phyloP scores from a whole-genome alignment of 2,797 vertebrate genomes.

The Tenualosa ilisha region DNA sequence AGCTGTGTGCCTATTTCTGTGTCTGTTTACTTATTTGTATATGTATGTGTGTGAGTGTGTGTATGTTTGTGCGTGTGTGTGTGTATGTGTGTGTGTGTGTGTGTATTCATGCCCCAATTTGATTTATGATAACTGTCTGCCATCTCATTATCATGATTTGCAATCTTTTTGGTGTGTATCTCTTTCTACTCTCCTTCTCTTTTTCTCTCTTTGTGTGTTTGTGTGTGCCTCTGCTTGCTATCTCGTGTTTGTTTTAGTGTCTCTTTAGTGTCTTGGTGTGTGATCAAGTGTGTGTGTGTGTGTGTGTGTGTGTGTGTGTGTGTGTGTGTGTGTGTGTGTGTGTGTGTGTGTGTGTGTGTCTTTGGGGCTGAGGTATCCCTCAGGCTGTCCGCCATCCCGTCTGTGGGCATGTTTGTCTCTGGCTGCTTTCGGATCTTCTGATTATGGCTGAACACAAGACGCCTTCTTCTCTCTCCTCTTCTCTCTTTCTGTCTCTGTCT shows the following conservation, averaged over 20 bases:
- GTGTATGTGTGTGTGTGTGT: slow-evolving; percentile 5
- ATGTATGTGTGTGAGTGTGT: background rate
- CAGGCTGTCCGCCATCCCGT: background rate
- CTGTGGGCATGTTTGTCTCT: slow-evolving; percentile 17
- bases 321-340: background rate
- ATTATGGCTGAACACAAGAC: background rate
- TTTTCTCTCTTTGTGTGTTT: background rate
- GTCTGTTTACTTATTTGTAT: background rate
- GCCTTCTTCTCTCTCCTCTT: background rate
- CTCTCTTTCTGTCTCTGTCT: background rate
- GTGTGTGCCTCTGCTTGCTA: background rate
- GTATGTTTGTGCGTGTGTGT: background rate
- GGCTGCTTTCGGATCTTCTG: background rate
- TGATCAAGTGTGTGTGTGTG: background rate
- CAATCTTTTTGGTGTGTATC: background rate
- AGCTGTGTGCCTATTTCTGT: background rate
- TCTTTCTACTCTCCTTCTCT: background rate
- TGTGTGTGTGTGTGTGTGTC: background rate
- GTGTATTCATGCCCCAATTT: background rate
- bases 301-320: background rate
- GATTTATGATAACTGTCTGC: background rate
- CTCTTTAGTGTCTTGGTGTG: background rate
- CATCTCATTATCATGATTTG: background rate
- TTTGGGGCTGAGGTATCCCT: background rate
- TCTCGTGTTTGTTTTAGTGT: background rate